A percentile compares a stretch with the other conserved stretches of the same genome.
phyloP scores from a whole-genome alignment of 2,888 invertebrate genomes.

The Parnassius mnemosyne region DNA sequence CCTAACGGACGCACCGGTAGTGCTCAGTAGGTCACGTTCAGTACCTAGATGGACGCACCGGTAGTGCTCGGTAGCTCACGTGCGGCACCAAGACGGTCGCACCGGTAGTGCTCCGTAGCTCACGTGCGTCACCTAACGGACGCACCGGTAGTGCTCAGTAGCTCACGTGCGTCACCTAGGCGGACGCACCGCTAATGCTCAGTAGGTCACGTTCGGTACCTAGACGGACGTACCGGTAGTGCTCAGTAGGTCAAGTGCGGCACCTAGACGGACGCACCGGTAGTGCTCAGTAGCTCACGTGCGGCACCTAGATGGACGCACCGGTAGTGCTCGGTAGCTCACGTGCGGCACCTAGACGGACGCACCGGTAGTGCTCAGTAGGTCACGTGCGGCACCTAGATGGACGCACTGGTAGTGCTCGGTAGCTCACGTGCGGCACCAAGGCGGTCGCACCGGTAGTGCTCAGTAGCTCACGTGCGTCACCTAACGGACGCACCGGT shows the following conservation, averaged over 20 bases:
- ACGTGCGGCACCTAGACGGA: not conserved
- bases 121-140: not conserved
- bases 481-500: not conserved
- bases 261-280: conserved; percentile 1
- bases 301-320: not conserved
- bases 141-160: not conserved
- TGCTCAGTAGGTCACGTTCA: not conserved
- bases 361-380: not conserved
- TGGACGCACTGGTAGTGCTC: not conserved
- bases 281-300: not conserved
- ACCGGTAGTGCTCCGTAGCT: not conserved
- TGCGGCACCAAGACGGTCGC: not conserved
- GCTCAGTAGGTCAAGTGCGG: not conserved
- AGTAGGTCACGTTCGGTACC: not conserved
- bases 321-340: not conserved
- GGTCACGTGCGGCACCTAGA: not conserved
- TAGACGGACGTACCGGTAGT: not conserved
- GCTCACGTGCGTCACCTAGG: not conserved
- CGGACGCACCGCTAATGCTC: not conserved
- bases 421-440: not conserved
- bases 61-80: not conserved
- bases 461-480: not conserved
- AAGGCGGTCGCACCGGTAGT: not conserved
- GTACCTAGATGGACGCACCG: not conserved
- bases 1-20: not conserved